These are phyloP conservation scores for Adela reaumurella DNA, from an alignment of 2,888 invertebrate species.

Conservation along the genomic window DNA sequence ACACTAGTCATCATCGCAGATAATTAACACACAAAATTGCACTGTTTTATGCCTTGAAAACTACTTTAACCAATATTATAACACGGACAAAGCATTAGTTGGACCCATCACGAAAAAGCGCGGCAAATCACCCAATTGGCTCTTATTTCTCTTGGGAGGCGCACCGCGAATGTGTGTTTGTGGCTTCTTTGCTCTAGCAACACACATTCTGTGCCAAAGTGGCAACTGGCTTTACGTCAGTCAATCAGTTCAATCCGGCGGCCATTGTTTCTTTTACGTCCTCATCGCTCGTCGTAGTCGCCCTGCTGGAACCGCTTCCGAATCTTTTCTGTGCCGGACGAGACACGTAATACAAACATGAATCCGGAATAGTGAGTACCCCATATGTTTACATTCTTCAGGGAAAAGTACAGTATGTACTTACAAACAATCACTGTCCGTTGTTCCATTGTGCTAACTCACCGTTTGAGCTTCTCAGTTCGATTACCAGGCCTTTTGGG, in stretches of 20 bases:
- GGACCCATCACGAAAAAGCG: no score
- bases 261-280: not conserved
- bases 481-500: constrained; percentile 11
- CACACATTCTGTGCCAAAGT: not conserved
- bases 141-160: no score
- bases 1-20: no score
- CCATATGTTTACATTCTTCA: constrained; percentile 25
- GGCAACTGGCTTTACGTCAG: not conserved
- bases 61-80: no score
- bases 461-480: constrained; percentile 11
- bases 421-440: constrained; percentile 25
- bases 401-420: constrained; percentile 36
- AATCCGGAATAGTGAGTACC: constrained; percentile 82
- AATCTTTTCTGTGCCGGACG: constrained; percentile 25
- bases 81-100: no score
- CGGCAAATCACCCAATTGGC: no score
- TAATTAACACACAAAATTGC: no score
- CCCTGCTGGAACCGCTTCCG: not conserved
- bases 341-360: constrained; percentile 57
- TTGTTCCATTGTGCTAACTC: constrained; percentile 21
- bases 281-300: not conserved
- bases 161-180: no score
- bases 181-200: no score
- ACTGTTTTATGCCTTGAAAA: no score
- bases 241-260: not conserved